Conservation (phyloP, 2,113 vertebrate species). For the Callithrix jacchus region DNA sequence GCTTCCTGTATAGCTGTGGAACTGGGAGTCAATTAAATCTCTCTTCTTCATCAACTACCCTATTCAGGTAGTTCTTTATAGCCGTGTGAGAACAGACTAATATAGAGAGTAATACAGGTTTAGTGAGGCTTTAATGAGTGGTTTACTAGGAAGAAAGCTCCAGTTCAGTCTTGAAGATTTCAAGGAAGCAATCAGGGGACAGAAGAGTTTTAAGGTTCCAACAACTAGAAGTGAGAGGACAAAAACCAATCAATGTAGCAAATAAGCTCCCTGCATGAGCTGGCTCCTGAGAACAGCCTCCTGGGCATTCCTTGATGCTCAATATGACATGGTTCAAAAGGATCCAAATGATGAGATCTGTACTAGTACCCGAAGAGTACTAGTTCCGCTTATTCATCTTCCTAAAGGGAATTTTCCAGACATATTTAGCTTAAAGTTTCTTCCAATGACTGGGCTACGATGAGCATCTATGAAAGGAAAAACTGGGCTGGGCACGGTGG, state of each 20-base stretch:
- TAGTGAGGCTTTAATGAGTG: not conserved
- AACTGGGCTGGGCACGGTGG: too few relatives aligned
- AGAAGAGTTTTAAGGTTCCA: not conserved
- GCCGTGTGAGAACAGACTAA: too few relatives aligned
- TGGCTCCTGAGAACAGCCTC: not conserved
- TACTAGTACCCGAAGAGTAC: not conserved
- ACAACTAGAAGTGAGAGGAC: conserved; percentile 4
- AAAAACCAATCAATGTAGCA: not conserved
- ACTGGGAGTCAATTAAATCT: too few relatives aligned
- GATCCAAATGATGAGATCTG: not conserved
- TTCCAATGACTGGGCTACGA: not conserved
- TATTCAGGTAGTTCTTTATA: too few relatives aligned
- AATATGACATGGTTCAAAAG: not conserved
- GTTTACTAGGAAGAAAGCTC: conserved; percentile 16
- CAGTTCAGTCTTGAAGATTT: not conserved
- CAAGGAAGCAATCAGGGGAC: not conserved
- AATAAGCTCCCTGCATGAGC: not conserved
- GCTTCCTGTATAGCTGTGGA: too few relatives aligned
- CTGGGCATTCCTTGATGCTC: not conserved
- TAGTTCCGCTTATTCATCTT: not conserved
- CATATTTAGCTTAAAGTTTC: not conserved
- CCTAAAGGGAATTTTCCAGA: not conserved
- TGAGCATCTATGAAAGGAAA: not conserved
- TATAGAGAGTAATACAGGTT: not conserved
- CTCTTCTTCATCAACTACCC: too few relatives aligned